Percentiles rank a stretch among this genome's conserved stretches.
phyloP scores from a whole-genome alignment of 2,888 invertebrate species.

The Apamea crenata region DNA sequence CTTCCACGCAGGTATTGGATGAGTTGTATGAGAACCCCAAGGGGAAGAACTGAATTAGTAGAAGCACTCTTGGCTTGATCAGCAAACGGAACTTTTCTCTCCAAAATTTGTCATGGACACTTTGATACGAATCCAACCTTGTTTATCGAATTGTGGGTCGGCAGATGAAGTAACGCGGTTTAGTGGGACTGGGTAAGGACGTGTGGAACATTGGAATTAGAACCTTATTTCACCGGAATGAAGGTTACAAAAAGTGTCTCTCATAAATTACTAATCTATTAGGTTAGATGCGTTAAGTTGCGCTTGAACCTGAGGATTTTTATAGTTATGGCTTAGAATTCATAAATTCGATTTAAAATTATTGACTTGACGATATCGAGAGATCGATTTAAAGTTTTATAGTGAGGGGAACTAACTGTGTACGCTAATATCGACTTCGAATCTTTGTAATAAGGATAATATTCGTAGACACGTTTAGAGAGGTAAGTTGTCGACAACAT shows the following conservation, averaged over 20 bases:
- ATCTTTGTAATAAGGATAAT: slow-evolving; percentile 27
- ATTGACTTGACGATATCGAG: slow-evolving; percentile 17
- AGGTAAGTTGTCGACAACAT: slow-evolving; percentile 55
- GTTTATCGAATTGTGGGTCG: not conserved
- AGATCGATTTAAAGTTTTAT: slow-evolving; percentile 11
- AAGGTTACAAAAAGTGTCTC: not conserved
- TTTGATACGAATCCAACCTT: not conserved
- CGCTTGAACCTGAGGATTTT: not conserved
- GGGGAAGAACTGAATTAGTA: slow-evolving; percentile 27
- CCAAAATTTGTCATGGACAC: not conserved
- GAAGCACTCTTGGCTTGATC: slow-evolving; percentile 13
- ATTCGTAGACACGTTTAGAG: slow-evolving; percentile 27
- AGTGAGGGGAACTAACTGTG: slow-evolving; percentile 21
- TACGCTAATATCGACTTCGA: slow-evolving; percentile 31
- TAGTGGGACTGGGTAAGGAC: not conserved
- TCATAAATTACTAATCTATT: no score
- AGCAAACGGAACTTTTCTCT: not conserved
- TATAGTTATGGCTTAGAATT: slow-evolving; percentile 5
- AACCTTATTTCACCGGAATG: slow-evolving; percentile 12
- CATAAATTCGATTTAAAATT: not conserved
- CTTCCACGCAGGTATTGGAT: not conserved
- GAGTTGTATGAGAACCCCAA: not conserved
- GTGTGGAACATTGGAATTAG: slow-evolving; percentile 14
- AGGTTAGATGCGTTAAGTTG: no score
- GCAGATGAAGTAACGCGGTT: not conserved